These are phyloP conservation scores for Eolophus roseicapilla DNA, from an alignment of 2,113 vertebrate genomes.

Conservation along the genomic window DNA sequence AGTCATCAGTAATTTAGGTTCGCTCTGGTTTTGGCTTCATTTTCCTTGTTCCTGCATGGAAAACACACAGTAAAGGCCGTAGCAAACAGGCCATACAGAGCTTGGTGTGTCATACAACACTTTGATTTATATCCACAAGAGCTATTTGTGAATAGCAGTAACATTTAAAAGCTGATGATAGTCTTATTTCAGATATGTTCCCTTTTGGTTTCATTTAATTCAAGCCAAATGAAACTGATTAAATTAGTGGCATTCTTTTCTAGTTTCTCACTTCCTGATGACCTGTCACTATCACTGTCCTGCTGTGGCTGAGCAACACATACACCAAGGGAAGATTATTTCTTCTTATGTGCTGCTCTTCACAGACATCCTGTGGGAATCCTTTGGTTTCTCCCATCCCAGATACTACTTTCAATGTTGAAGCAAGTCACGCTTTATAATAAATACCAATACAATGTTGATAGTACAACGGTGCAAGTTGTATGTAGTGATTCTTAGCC, in stretches of 20 bases:
- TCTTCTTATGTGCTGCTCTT: not conserved
- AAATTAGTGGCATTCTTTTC: not conserved
- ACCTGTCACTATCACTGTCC: not conserved
- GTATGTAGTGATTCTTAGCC: not conserved
- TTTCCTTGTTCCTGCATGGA: not conserved
- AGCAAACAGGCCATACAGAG: not conserved
- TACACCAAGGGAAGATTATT: not conserved
- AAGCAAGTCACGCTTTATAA: rapidly evolving
- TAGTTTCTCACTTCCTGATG: conserved; percentile 21
- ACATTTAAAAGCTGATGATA: not conserved
- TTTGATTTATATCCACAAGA: not conserved
- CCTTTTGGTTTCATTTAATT: not conserved
- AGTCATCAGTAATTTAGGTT: not conserved
- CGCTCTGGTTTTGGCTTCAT: not conserved
- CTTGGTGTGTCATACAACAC: not conserved
- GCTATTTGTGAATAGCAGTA: not conserved
- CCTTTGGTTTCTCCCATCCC: not conserved
- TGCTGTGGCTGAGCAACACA: not conserved
- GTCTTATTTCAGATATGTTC: not conserved
- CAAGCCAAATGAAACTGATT: not conserved
- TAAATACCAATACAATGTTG: not conserved
- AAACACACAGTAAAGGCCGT: not conserved
- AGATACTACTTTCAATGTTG: not conserved
- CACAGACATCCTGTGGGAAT: not conserved
- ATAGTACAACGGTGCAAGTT: not conserved